Conservation (phyloP, 2,888 invertebrate species). For the Calameuta idolon region DNA sequence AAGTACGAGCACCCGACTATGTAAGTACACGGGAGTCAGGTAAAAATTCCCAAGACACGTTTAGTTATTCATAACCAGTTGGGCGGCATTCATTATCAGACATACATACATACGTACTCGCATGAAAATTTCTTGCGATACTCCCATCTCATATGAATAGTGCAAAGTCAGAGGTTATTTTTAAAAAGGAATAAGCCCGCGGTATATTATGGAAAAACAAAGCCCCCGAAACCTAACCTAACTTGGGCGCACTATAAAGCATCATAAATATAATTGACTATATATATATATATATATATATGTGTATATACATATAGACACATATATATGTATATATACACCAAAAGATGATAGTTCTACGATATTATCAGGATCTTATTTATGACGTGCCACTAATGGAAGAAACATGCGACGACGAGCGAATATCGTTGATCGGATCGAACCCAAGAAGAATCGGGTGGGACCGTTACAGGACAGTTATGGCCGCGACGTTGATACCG, state of each 20-base stretch:
- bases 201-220: neutral
- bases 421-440: conserved; percentile 43
- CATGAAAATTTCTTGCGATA: conserved; percentile 44
- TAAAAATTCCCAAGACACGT: conserved; percentile 48
- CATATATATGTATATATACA: neutral
- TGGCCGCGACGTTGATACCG: neutral
- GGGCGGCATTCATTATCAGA: conserved; percentile 57
- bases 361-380: conserved; percentile 48
- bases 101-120: conserved; percentile 34
- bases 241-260: neutral
- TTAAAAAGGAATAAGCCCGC: neutral
- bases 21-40: conserved; percentile 42
- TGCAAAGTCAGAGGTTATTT: neutral
- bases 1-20: conserved; percentile 43
- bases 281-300: neutral
- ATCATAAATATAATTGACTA: neutral
- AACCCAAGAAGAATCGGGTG: conserved; percentile 6
- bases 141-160: neutral
- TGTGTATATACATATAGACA: neutral
- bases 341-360: conserved; percentile 40
- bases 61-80: conserved; percentile 59
- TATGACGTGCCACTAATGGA: conserved; percentile 54
- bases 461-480: conserved; percentile 4
- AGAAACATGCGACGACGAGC: conserved; percentile 53
- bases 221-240: neutral